phyloP scores from a whole-genome alignment of 2,797 vertebrate genomes.

The Bradypodion ventrale region DNA sequence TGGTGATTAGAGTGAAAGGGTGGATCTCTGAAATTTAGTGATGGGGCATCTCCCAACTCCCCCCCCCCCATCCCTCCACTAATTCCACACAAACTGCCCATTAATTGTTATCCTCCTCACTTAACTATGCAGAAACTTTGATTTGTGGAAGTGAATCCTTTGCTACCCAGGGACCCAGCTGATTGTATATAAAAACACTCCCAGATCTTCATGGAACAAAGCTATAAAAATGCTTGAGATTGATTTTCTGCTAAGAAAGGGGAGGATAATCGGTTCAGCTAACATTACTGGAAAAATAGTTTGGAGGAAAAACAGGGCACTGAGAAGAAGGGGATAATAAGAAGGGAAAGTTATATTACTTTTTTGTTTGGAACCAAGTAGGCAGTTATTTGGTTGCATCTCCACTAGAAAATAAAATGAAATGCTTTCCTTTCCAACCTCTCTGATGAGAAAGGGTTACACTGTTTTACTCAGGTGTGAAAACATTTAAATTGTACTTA shows the following conservation, averaged over 20 bases:
- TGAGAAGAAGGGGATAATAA: neutral
- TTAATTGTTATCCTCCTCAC: too few species aligned
- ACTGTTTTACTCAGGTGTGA: slow-evolving; percentile 25
- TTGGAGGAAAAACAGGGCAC: neutral
- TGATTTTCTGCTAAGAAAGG: neutral
- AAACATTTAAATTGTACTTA: slow-evolving; percentile 44
- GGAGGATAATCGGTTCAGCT: neutral
- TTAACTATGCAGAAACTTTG: neutral
- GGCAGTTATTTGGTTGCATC: neutral
- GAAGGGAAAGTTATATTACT: neutral
- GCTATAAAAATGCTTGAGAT: neutral
- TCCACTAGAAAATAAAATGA: neutral
- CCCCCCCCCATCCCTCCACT: too few species aligned
- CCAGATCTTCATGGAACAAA: neutral
- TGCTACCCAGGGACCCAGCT: neutral
- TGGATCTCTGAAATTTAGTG: too few species aligned
- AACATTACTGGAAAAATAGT: neutral
- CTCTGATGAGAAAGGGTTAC: slow-evolving; percentile 26
- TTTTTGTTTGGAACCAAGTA: neutral
- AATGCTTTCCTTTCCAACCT: neutral
- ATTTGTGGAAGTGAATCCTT: neutral
- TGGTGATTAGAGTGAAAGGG: too few species aligned
- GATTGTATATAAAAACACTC: neutral
- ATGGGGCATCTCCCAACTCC: too few species aligned
- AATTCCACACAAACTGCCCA: too few species aligned